Percentiles rank a stretch among this genome's conserved stretches.
phyloP scores from a whole-genome alignment of 1,140 invertebrate species.

The Dryas iulia region DNA sequence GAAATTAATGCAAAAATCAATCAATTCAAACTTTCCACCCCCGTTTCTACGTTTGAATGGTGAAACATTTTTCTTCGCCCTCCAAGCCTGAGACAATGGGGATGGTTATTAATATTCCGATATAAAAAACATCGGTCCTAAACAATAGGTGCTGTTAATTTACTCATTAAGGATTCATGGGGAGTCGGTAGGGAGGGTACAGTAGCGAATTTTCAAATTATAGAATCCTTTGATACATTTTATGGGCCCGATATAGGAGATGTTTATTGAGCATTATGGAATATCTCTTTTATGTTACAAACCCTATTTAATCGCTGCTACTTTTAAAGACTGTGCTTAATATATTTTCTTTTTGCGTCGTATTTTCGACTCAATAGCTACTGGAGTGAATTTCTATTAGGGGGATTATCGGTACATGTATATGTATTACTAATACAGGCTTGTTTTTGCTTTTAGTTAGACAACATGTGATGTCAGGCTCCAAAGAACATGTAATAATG shows the following conservation, averaged over 20 bases:
- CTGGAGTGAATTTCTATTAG: neutral
- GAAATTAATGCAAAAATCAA: slow-evolving; percentile 75
- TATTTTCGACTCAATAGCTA: neutral
- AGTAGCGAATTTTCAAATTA: slow-evolving; percentile 50
- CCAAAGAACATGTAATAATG: too few species aligned
- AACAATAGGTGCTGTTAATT: slow-evolving; percentile 79
- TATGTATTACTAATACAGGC: too few species aligned
- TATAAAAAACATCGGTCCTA: slow-evolving; percentile 68
- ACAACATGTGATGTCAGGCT: too few species aligned
- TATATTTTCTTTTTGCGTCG: neutral
- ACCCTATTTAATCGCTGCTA: neutral
- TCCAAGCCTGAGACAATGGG: slow-evolving; percentile 53
- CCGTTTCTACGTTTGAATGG: slow-evolving; percentile 43
- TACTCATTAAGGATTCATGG: slow-evolving; percentile 76
- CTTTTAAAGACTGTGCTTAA: neutral
- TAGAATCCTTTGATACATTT: slow-evolving; percentile 58
- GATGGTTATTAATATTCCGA: slow-evolving; percentile 74
- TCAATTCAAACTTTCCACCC: slow-evolving; percentile 61
- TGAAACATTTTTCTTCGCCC: slow-evolving; percentile 64
- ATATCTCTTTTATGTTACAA: neutral
- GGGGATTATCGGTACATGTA: too few species aligned
- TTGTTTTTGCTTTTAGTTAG: too few species aligned
- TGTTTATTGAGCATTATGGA: slow-evolving; percentile 23
- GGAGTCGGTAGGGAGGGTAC: slow-evolving; percentile 38
- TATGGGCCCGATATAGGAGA: slow-evolving; percentile 34